Conservation (phyloP, 1,140 invertebrate genomes). For the Hyles vespertilio region DNA sequence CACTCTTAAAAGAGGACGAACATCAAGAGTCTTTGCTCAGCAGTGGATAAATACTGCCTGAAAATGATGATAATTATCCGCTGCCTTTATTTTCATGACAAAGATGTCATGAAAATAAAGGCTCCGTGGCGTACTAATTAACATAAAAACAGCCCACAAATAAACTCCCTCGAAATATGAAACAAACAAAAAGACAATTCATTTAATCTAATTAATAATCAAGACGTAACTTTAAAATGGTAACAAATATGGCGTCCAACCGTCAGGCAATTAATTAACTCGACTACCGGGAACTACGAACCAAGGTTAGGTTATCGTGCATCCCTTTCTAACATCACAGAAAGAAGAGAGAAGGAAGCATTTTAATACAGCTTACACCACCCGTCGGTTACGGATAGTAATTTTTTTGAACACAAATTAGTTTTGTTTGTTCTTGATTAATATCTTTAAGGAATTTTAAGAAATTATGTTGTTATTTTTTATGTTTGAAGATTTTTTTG, state of each 20-base stretch:
- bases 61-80: no score
- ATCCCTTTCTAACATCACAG: conserved; percentile 21
- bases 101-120: no score
- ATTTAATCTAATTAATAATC: no score
- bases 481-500: no score
- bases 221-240: conserved; percentile 15
- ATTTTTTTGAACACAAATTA: conserved; percentile 30
- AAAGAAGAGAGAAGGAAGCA: conserved; percentile 19
- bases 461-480: no score
- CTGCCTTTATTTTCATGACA: no score
- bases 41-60: no score
- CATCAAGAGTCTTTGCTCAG: no score
- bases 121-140: no score
- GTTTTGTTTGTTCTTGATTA: conserved; percentile 22
- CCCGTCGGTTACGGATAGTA: conserved; percentile 38
- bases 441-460: not conserved
- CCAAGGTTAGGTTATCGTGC: conserved; percentile 17
- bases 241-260: conserved; percentile 41
- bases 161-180: not conserved
- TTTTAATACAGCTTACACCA: conserved; percentile 41
- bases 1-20: no score
- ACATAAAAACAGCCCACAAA: conserved; percentile 3
- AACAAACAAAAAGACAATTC: no score
- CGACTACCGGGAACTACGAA: conserved; percentile 30
- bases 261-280: conserved; percentile 41